A percentile compares a stretch with the other conserved stretches of the same genome.
phyloP scores from a whole-genome alignment of 2,888 invertebrate genomes.

The Plagiodera versicolora region DNA sequence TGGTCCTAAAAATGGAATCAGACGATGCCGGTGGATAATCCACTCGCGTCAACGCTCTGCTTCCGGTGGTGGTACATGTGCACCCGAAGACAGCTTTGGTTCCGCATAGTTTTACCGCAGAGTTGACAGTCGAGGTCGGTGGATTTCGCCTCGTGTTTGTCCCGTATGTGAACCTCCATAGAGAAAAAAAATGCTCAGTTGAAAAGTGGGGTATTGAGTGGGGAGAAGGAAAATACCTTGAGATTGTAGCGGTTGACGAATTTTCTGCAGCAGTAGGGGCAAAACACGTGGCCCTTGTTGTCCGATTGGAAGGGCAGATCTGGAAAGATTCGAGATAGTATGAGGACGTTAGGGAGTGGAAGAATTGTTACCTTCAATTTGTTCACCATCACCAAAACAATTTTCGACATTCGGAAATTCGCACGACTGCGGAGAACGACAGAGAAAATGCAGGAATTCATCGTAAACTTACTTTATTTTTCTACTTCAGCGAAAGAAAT shows the following conservation, averaged over 20 bases:
- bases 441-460: background rate
- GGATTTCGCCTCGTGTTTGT: slow-evolving; percentile 70
- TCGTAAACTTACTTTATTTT: background rate
- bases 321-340: slow-evolving; percentile 37
- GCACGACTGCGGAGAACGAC: too few relatives aligned
- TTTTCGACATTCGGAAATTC: slow-evolving; percentile 14
- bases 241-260: slow-evolving; percentile 70
- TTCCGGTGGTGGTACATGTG: slow-evolving; percentile 69
- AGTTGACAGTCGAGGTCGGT: slow-evolving; percentile 69
- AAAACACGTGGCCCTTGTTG: slow-evolving; percentile 61
- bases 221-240: slow-evolving; percentile 48
- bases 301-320: slow-evolving; percentile 48
- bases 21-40: slow-evolving; percentile 15
- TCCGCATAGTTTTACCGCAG: slow-evolving; percentile 70
- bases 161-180: slow-evolving; percentile 65
- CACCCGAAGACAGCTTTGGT: slow-evolving; percentile 65
- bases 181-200: too few relatives aligned
- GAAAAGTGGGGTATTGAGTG: too few relatives aligned
- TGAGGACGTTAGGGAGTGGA: slow-evolving; percentile 32
- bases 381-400: slow-evolving; percentile 19
- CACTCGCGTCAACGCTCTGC: slow-evolving; percentile 49
- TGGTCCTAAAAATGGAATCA: background rate
- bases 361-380: background rate
- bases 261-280: slow-evolving; percentile 64
- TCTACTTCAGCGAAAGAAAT: background rate